Conservation (phyloP, 2,888 invertebrate genomes). For the Sepioteuthis lessoniana region DNA sequence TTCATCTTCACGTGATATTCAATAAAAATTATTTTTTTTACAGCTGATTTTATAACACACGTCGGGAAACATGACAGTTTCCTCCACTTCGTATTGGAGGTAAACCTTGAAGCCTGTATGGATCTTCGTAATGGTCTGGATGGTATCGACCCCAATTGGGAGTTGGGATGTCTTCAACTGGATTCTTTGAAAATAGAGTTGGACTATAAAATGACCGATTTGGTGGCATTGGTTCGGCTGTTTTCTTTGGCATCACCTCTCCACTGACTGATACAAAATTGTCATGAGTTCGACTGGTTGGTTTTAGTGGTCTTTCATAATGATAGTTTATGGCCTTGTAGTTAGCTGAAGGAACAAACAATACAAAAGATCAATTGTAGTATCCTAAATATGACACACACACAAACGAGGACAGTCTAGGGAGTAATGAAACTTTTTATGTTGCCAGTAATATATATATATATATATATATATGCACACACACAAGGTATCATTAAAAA, state of each 20-base stretch:
- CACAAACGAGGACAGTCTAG: too few species aligned
- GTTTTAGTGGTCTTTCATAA: conserved; percentile 69
- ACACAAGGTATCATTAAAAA: too few species aligned
- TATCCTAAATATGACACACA: too few species aligned
- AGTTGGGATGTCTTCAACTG: conserved; percentile 67
- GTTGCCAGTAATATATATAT: too few species aligned
- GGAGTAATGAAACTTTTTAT: too few species aligned
- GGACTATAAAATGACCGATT: conserved; percentile 66
- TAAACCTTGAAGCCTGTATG: conserved; percentile 67
- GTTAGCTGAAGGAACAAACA: conserved; percentile 60
- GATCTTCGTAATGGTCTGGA: conserved; percentile 71
- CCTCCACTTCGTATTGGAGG: conserved; percentile 74
- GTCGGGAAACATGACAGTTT: neutral
- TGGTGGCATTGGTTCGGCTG: conserved; percentile 64
- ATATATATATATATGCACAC: too few species aligned
- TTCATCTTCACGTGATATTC: too few species aligned
- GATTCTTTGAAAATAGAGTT: conserved; percentile 62
- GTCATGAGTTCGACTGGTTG: conserved; percentile 66
- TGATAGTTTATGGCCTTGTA: conserved; percentile 70
- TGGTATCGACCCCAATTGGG: conserved; percentile 73
- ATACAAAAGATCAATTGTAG: neutral
- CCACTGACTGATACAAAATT: conserved; percentile 66
- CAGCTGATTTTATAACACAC: too few species aligned
- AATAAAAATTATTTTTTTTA: too few species aligned
- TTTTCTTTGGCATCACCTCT: conserved; percentile 68